phyloP scores from a whole-genome alignment of 2,888 invertebrate species.

The Notodromas monacha region DNA sequence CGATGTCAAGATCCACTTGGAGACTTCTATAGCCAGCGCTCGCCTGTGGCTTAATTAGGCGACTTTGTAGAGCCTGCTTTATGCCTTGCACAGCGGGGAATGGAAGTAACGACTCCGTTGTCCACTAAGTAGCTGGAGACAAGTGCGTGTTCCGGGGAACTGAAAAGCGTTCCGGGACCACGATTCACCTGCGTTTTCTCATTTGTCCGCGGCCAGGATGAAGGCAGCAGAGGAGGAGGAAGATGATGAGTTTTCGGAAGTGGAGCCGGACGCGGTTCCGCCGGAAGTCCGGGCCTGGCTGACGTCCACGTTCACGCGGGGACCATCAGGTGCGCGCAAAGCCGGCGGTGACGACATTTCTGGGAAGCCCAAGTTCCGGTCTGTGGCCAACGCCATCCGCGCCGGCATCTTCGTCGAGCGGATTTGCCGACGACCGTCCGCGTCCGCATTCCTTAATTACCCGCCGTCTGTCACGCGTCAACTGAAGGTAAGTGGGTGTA shows the following conservation, averaged over 20 bases:
- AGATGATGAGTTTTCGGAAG: constrained; percentile 79
- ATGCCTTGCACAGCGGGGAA: too few relatives aligned
- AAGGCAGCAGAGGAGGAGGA: too few relatives aligned
- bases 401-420: constrained; percentile 87
- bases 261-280: constrained; percentile 80
- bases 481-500: constrained; percentile 63
- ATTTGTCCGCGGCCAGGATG: too few relatives aligned
- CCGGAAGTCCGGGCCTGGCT: constrained; percentile 87
- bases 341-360: constrained; percentile 38
- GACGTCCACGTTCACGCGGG: constrained; percentile 75
- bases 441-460: constrained; percentile 38
- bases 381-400: constrained; percentile 77
- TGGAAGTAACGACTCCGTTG: too few relatives aligned
- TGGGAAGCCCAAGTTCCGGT: constrained; percentile 55
- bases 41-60: too few relatives aligned
- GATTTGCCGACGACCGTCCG: constrained; percentile 39
- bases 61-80: too few relatives aligned
- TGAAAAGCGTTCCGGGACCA: too few relatives aligned
- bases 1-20: too few relatives aligned
- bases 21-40: too few relatives aligned
- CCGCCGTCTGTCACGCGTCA: constrained; percentile 52
- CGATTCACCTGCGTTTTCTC: too few relatives aligned
- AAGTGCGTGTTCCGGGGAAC: too few relatives aligned
- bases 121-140: too few relatives aligned
- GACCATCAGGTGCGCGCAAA: constrained; percentile 35